A percentile compares a stretch with the other conserved stretches of the same genome.
phyloP scores from a whole-genome alignment of 2,888 invertebrate species.

The Acanthosepion lycidas region DNA sequence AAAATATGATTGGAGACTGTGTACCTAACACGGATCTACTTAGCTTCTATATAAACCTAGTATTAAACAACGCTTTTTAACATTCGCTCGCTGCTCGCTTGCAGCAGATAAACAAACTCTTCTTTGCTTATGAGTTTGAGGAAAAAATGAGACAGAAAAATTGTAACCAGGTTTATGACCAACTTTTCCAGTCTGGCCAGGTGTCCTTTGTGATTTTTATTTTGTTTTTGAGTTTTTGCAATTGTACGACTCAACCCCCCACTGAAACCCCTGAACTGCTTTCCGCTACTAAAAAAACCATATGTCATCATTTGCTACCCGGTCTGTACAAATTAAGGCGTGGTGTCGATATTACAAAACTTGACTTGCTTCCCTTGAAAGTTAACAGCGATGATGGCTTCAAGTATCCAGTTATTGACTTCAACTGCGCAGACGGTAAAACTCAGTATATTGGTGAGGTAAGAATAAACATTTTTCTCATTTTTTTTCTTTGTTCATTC shows the following conservation, averaged over 20 bases:
- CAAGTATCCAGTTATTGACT: background rate
- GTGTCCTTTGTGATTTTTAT: background rate
- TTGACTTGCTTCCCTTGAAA: background rate
- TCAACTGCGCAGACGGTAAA: background rate
- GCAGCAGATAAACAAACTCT: no score
- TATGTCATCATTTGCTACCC: background rate
- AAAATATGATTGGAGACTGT: no score
- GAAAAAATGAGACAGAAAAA: background rate
- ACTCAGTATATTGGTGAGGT: background rate
- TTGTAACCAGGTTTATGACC: background rate
- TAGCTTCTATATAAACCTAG: no score
- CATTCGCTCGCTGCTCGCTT: no score
- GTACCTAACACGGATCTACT: no score
- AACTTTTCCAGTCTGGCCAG: background rate
- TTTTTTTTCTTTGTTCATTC: background rate
- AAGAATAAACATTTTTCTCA: background rate
- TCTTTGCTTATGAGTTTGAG: no score
- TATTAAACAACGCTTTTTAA: no score
- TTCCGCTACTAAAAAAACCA: background rate
- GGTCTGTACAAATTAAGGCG: background rate
- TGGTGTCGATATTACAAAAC: background rate
- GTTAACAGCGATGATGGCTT: background rate
- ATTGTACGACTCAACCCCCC: no score
- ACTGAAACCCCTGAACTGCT: conserved; percentile 1
- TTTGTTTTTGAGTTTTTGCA: background rate